Evolutionary conservation across 2,888 invertebrate genomes (phyloP), one percentile per base, ranked within the genome.

Genomic region (Autographa pulchrina): DNA sequence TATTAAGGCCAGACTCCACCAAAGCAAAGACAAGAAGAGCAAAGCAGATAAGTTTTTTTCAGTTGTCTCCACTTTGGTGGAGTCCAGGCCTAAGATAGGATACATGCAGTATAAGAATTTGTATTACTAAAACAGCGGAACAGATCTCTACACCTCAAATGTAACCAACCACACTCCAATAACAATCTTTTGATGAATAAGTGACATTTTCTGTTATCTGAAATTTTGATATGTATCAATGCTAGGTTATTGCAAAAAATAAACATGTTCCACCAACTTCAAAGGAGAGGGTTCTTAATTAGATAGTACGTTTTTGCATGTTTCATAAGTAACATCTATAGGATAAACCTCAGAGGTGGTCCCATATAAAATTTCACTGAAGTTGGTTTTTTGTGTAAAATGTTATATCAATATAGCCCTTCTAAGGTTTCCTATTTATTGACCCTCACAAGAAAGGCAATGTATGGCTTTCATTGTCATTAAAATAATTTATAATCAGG

Each of bases 161-260:
- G n/a, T 48, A 48, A 14, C 13, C 41, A 41, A 41, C 41, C 13
- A 11, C 48, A 48, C 38, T 38, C 38, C 38, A 38, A 38, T 11
- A 38, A 38, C 11, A 38, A 11, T 11, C 38, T 38, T 38, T 38
- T 38, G 2, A n/a, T n/a, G n/a, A 48, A 48, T 59, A 61, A 38
- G 6, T 35, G 52, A 62, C 52, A 65, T 65, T 43, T 43, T 16
- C 43, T 16, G 43, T 16, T 14, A n/a, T 48, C 48, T 48, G 8
- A 67, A 58, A 41, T 62, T 31, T 78, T 82, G 81, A 82, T 82
- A 82, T 82, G 81, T 83, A 69, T 72, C 41, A 65, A 56, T 31
- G 56, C 65, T 38, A 56, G 18, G 67, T 81, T 16, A 63, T 75
- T 62, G 35, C 16, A 64, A 65, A 58, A 72, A 66, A 68, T 41